Conservation (phyloP, 2,888 invertebrate species). For the Stegophylla sp. region DNA sequence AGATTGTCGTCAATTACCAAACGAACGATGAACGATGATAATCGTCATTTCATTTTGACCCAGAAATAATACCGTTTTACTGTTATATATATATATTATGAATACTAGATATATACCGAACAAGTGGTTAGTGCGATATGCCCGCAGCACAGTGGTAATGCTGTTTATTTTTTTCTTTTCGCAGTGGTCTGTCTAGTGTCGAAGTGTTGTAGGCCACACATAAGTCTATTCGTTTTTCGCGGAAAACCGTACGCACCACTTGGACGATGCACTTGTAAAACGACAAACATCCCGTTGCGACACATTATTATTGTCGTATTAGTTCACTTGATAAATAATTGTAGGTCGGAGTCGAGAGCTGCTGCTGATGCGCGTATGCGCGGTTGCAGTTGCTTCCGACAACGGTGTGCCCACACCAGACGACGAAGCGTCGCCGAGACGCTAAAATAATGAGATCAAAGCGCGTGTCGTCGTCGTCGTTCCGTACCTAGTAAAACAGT, state of each 20-base stretch:
- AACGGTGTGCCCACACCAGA: not conserved
- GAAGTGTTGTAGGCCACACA: not conserved
- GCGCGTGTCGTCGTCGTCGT: too few relatives aligned
- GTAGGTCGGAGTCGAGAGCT: not conserved
- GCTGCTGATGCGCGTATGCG: not conserved
- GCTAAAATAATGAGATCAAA: too few relatives aligned
- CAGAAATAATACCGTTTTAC: slow-evolving; percentile 31
- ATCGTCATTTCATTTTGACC: slow-evolving; percentile 13
- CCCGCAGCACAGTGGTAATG: too few relatives aligned
- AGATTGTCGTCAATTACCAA: slow-evolving; percentile 39
- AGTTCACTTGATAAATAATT: too few relatives aligned
- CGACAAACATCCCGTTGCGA: too few relatives aligned
- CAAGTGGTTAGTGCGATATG: too few relatives aligned
- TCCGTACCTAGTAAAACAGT: too few relatives aligned
- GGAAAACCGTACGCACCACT: not conserved
- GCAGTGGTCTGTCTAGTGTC: not conserved
- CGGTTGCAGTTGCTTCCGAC: not conserved
- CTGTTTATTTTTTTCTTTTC: too few relatives aligned
- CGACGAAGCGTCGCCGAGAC: too few relatives aligned
- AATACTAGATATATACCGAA: too few relatives aligned
- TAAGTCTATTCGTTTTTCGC: not conserved
- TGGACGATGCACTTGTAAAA: not conserved
- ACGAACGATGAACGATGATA: not conserved
- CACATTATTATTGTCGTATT: too few relatives aligned
- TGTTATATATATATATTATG: not conserved